These are phyloP conservation scores for Protonibea diacanthus DNA, from an alignment of 2,797 vertebrate genomes.

Conservation along the genomic window DNA sequence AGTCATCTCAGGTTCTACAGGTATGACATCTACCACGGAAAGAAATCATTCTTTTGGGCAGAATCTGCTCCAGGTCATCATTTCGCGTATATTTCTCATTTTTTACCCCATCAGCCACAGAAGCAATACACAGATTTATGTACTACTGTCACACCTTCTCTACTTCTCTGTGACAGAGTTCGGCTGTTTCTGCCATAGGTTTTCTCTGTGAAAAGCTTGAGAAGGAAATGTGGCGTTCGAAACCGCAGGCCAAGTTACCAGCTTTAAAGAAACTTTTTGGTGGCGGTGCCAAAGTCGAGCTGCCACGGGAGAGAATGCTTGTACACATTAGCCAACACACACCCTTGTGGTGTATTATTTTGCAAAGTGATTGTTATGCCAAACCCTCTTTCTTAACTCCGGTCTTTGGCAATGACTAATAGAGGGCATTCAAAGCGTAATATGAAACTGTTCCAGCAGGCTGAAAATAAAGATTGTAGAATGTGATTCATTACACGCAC, in stretches of 20 bases:
- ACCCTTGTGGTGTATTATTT: conserved; percentile 22
- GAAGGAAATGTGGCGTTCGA: background rate
- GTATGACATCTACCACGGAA: background rate
- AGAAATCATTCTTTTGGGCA: background rate
- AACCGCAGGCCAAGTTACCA: conserved; percentile 10
- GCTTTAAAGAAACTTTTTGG: conserved; percentile 23
- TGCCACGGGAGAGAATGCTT: background rate
- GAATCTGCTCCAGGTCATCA: conserved; percentile 1
- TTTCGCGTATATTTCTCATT: background rate
- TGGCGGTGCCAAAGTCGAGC: conserved; percentile 21
- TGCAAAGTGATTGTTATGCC: conserved; percentile 37
- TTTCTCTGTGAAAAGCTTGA: background rate
- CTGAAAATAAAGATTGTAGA: conserved; percentile 28
- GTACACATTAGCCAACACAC: conserved; percentile 4
- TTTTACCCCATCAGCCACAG: background rate
- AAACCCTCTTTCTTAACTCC: conserved; percentile 32
- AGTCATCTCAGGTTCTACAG: conserved; percentile 3
- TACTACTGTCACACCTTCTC: background rate
- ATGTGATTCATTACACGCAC: conserved; percentile 43
- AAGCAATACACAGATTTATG: background rate
- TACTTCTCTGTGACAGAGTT: background rate
- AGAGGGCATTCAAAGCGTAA: conserved; percentile 37
- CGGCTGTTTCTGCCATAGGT: background rate
- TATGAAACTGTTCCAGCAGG: conserved; percentile 38
- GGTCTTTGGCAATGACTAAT: conserved; percentile 43